Evolutionary conservation across 2,113 vertebrate species (phyloP).

Genomic region (Pycnonotus jocosus): DNA sequence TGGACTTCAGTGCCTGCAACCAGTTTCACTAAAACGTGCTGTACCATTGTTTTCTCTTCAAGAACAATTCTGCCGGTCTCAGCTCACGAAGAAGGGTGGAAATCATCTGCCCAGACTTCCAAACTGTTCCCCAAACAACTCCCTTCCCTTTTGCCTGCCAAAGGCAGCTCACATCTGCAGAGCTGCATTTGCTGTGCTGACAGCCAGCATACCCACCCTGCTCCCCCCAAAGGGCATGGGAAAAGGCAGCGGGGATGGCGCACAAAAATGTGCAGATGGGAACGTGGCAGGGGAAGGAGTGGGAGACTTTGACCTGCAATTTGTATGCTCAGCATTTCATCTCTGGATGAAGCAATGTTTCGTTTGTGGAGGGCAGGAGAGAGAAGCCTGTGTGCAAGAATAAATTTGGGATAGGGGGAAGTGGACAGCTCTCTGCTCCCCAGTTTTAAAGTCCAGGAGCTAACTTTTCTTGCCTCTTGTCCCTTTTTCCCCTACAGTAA

Average conservation of each 20-base stretch:
- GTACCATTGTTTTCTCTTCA: rapidly evolving
- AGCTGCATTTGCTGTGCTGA: rapidly evolving
- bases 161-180: background rate
- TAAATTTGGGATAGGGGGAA: background rate
- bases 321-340: slow-evolving; percentile 9
- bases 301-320: background rate
- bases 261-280: background rate
- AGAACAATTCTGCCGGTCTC: background rate
- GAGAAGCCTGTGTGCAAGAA: background rate
- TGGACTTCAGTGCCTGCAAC: rapidly evolving
- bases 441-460: background rate
- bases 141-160: background rate
- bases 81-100: background rate
- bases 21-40: rapidly evolving
- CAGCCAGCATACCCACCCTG: background rate
- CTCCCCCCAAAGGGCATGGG: background rate
- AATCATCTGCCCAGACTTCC: background rate
- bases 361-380: background rate
- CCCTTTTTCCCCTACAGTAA: background rate
- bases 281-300: background rate
- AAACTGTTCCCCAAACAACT: background rate
- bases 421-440: background rate
- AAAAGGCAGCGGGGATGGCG: background rate
- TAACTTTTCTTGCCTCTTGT: background rate
- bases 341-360: background rate